Evolutionary conservation across 2,888 invertebrate species (phyloP).

Genomic region (Tiliacea citrago): DNA sequence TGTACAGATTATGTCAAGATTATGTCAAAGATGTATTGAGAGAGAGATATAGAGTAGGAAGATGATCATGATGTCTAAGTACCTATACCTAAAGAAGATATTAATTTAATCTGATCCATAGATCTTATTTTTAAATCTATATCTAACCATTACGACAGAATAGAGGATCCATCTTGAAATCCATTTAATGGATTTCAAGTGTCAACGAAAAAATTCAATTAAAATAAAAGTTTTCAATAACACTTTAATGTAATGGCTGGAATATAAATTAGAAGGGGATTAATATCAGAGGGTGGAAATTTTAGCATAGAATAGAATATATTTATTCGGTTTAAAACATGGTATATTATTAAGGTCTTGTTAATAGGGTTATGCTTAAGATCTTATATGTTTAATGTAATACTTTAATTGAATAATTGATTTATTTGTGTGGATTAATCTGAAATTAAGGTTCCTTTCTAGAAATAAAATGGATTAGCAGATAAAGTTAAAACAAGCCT

Average conservation of each 20-base stretch:
- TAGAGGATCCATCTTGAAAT: no score
- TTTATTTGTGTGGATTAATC: neutral
- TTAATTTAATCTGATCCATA: no score
- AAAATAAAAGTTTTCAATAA: conserved; percentile 5
- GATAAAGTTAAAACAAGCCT: neutral
- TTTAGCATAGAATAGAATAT: neutral
- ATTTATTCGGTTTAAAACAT: no score
- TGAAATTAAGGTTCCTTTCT: neutral
- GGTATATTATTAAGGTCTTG: no score
- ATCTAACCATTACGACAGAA: neutral
- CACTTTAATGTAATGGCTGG: conserved; percentile 1
- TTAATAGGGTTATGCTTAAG: no score
- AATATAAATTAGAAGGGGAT: conserved; percentile 1
- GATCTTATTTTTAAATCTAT: neutral
- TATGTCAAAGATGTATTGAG: no score
- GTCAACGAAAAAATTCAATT: conserved; percentile 4
- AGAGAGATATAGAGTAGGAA: no score
- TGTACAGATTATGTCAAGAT: no score
- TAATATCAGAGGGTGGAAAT: no score
- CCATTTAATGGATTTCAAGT: conserved; percentile 13
- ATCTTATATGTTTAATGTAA: no score
- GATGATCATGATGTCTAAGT: no score
- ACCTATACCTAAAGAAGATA: no score
- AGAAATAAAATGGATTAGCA: neutral
- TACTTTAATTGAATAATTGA: neutral